phyloP scores from a whole-genome alignment of 2,113 vertebrate genomes.

The Urocolius indicus region DNA sequence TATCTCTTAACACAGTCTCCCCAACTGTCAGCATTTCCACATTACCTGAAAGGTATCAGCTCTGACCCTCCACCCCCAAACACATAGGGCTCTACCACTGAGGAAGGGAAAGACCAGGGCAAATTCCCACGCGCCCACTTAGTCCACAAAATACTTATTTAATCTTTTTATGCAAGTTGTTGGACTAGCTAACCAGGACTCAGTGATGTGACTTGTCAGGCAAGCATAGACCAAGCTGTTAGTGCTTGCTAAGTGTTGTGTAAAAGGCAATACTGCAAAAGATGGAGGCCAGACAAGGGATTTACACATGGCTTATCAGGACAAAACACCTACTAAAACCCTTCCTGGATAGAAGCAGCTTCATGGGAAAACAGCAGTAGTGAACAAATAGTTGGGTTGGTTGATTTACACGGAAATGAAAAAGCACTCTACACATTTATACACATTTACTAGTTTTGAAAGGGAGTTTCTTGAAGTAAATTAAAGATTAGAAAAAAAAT shows the following conservation, averaged over 20 bases:
- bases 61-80: too few relatives aligned
- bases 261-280: neutral
- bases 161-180: neutral
- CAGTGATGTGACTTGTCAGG: neutral
- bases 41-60: neutral
- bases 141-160: neutral
- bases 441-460: neutral
- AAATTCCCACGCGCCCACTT: neutral
- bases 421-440: neutral
- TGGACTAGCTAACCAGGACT: neutral
- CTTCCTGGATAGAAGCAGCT: neutral
- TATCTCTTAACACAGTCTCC: neutral
- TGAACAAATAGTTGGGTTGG: neutral
- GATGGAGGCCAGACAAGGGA: neutral
- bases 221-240: neutral
- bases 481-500: neutral
- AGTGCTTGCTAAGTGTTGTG: neutral
- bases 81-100: fast-evolving
- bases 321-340: neutral
- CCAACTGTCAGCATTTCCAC: neutral
- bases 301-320: neutral
- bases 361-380: neutral
- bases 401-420: neutral
- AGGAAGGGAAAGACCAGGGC: neutral
- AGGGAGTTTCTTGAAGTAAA: neutral